Percentiles rank a stretch among this genome's conserved stretches.
These are phyloP conservation scores for Rhodinocichla rosea DNA, from an alignment of 2,113 vertebrate species.

Conservation along the genomic window DNA sequence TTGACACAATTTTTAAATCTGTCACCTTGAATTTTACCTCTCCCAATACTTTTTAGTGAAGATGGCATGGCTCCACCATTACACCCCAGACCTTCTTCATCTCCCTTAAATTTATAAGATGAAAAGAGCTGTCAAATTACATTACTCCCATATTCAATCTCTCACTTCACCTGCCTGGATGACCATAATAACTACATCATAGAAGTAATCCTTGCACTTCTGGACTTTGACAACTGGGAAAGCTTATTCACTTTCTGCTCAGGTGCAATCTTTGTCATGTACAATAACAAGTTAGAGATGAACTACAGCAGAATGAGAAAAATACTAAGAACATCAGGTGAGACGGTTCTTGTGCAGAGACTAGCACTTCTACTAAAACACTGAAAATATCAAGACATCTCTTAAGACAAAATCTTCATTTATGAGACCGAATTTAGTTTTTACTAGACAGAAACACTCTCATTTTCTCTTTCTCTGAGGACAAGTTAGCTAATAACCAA, in stretches of 20 bases:
- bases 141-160: neutral
- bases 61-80: neutral
- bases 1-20: slow-evolving; percentile 49
- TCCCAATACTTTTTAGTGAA: neutral
- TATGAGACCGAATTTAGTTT: neutral
- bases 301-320: neutral
- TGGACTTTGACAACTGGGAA: neutral
- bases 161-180: slow-evolving; percentile 35
- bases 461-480: neutral
- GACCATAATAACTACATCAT: slow-evolving; percentile 32
- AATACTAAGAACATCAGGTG: neutral
- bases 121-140: slow-evolving; percentile 49
- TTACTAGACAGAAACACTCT: neutral
- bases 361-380: neutral
- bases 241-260: slow-evolving; percentile 29
- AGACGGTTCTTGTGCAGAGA: neutral
- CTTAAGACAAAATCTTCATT: neutral
- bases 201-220: slow-evolving; percentile 7
- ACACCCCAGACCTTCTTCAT: neutral
- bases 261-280: slow-evolving; percentile 18
- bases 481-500: neutral
- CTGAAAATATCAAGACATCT: neutral
- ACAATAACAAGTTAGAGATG: slow-evolving; percentile 13
- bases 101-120: slow-evolving; percentile 1
- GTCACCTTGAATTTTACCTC: neutral